phyloP scores from a whole-genome alignment of 2,888 invertebrate species.

The Lordiphosa fenestrarum region DNA sequence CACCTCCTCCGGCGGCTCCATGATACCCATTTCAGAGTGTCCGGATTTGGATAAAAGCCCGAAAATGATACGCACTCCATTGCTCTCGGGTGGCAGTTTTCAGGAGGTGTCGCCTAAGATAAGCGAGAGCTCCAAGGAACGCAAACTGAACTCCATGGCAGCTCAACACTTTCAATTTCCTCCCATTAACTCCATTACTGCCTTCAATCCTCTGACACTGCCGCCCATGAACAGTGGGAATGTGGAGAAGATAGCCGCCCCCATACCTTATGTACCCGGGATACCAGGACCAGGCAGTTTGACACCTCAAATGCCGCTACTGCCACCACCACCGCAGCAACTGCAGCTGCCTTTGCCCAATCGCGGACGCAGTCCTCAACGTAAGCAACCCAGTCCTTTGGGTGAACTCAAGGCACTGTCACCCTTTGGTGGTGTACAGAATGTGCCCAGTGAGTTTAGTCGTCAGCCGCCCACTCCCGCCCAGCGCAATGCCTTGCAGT shows the following conservation, averaged over 20 bases:
- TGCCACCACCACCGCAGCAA: conserved; percentile 79
- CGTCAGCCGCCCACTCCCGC: conserved; percentile 74
- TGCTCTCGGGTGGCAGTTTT: conserved; percentile 91
- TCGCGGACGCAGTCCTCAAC: conserved; percentile 71
- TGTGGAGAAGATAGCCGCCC: conserved; percentile 15
- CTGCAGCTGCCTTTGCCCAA: conserved; percentile 52
- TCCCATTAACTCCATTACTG: conserved; percentile 86
- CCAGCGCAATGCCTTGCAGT: conserved; percentile 70
- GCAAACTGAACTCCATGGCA: conserved; percentile 28
- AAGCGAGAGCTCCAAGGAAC: conserved; percentile 54
- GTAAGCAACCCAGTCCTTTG: conserved; percentile 72
- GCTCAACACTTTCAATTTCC: conserved; percentile 84
- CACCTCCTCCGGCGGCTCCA: conserved; percentile 78
- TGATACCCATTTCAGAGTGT: conserved; percentile 84
- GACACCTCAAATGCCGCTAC: conserved; percentile 55
- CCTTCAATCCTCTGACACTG: conserved; percentile 86
- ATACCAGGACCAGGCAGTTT: conserved; percentile 89
- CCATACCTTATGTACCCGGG: conserved; percentile 92
- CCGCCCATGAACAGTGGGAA: conserved; percentile 81
- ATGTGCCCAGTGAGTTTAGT: conserved; percentile 76
- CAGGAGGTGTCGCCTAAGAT: conserved; percentile 81
- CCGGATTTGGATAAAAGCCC: conserved; percentile 85
- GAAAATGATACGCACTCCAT: conserved; percentile 89
- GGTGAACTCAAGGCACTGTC: conserved; percentile 62
- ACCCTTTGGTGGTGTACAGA: conserved; percentile 77